Conservation (phyloP, 2,113 vertebrate species). For the Amphilophus citrinellus region DNA sequence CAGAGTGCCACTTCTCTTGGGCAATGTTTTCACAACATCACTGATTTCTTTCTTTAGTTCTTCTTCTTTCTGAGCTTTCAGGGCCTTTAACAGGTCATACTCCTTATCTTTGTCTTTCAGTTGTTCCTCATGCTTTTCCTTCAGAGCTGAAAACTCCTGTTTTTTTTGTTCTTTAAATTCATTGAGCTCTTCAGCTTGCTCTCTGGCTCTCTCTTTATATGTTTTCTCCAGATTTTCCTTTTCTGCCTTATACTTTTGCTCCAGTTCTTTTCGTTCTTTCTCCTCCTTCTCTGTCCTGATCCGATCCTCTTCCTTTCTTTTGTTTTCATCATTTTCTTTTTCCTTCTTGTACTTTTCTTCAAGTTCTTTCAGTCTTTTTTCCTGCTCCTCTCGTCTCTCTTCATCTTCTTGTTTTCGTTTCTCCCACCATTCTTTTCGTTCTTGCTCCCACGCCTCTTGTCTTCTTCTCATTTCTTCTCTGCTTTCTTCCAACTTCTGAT, state of each 20-base stretch:
- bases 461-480: background rate
- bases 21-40: no score
- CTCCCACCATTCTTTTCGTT: background rate
- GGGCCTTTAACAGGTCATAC: background rate
- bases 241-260: background rate
- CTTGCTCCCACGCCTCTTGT: background rate
- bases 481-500: background rate
- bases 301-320: no score
- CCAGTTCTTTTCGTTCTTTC: background rate
- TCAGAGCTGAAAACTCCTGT: background rate
- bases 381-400: background rate
- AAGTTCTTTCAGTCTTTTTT: no score
- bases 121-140: background rate
- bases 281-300: conserved; percentile 11
- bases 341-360: no score
- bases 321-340: no score
- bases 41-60: no score
- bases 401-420: background rate
- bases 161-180: conserved; percentile 2
- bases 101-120: background rate
- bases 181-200: background rate
- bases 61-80: no score
- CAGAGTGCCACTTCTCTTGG: no score
- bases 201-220: conserved; percentile 34
- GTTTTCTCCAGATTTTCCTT: background rate